A percentile compares a stretch with the other conserved stretches of the same genome.
Evolutionary conservation across 1,140 invertebrate species (phyloP).

Genomic region (Neotoxoptera formosana): DNA sequence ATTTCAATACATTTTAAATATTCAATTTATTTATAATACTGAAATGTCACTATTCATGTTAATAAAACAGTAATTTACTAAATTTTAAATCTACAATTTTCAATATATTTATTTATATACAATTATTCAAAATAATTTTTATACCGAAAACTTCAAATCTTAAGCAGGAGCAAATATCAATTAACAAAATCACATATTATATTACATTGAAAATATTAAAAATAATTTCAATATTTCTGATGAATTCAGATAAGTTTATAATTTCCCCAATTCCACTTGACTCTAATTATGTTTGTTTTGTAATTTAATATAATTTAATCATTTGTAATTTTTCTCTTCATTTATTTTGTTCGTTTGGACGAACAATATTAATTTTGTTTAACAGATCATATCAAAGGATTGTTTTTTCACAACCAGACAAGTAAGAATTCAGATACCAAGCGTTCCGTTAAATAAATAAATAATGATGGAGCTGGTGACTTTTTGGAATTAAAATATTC

Average conservation of each 20-base stretch:
- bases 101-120: neutral
- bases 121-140: neutral
- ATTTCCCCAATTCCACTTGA: neutral
- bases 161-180: neutral
- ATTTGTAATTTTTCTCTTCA: neutral
- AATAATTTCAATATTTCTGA: neutral
- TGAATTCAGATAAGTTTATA: neutral
- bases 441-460: neutral
- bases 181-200: neutral
- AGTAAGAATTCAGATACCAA: neutral
- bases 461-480: neutral
- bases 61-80: neutral
- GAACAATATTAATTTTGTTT: neutral
- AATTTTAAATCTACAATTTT: neutral
- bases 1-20: neutral
- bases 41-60: neutral
- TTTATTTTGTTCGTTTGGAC: neutral
- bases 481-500: constrained; percentile 14
- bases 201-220: neutral
- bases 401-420: neutral
- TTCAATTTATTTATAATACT: neutral
- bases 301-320: neutral
- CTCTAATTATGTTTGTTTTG: neutral
- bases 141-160: too few species aligned
- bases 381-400: neutral